These are phyloP conservation scores for Gymnocypris eckloni DNA, from an alignment of 2,797 vertebrate species.

Conservation along the genomic window DNA sequence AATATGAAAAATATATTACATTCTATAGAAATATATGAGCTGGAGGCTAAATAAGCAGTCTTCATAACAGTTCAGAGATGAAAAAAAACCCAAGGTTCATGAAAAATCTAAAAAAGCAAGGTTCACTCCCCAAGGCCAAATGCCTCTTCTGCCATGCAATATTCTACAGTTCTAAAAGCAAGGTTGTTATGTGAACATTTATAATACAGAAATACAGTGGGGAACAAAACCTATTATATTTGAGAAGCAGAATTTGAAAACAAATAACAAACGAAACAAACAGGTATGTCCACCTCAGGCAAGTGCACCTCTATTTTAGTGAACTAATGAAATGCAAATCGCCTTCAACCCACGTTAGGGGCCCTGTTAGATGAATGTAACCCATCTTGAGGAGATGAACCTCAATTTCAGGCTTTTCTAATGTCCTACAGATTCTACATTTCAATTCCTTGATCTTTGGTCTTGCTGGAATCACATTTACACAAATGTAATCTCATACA, in stretches of 20 bases:
- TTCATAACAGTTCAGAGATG: conserved; percentile 53
- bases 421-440: conserved; percentile 1
- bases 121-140: conserved; percentile 49
- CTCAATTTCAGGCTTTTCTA: conserved; percentile 15
- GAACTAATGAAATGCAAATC: conserved; percentile 6
- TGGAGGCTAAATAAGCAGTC: conserved; percentile 49
- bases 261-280: background rate
- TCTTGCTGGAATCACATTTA: conserved; percentile 26
- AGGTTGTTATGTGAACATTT: conserved; percentile 52
- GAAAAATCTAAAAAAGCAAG: conserved; percentile 52
- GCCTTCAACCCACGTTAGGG: conserved; percentile 18
- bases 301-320: conserved; percentile 9
- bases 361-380: background rate
- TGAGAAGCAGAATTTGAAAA: conserved; percentile 9
- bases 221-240: conserved; percentile 40
- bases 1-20: conserved; percentile 41
- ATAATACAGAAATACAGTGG: conserved; percentile 12
- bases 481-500: conserved; percentile 51
- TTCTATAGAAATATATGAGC: conserved; percentile 57
- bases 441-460: conserved; percentile 24
- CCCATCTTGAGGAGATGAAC: conserved; percentile 13
- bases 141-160: conserved; percentile 41
- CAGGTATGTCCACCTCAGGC: background rate
- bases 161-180: conserved; percentile 24
- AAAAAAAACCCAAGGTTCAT: conserved; percentile 51